phyloP scores from a whole-genome alignment of 2,888 invertebrate genomes.

The Andrena flavipes region DNA sequence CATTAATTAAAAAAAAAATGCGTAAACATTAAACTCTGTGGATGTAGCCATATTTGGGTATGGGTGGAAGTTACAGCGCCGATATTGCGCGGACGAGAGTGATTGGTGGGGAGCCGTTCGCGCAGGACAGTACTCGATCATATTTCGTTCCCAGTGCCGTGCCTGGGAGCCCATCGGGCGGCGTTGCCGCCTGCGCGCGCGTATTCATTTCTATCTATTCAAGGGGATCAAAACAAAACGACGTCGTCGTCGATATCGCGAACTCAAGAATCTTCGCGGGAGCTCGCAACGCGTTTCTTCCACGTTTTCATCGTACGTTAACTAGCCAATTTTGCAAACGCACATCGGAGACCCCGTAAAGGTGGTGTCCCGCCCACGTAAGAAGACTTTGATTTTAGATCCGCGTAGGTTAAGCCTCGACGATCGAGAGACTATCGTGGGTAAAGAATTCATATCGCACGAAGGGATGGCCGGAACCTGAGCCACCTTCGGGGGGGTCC shows the following conservation, averaged over 20 bases:
- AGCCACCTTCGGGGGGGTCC: conserved; percentile 50
- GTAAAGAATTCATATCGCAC: conserved; percentile 54
- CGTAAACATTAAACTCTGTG: conserved; percentile 74
- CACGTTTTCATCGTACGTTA: conserved; percentile 32
- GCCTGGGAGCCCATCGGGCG: background rate
- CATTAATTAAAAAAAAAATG: conserved; percentile 80
- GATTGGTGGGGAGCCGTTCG: conserved; percentile 58
- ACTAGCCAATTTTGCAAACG: conserved; percentile 38
- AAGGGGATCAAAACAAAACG: conserved; percentile 38
- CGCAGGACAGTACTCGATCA: conserved; percentile 48
- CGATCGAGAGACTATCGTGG: conserved; percentile 10
- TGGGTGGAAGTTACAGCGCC: conserved; percentile 54
- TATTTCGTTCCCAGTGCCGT: conserved; percentile 6
- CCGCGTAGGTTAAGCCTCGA: conserved; percentile 34
- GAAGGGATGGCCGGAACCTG: conserved; percentile 14
- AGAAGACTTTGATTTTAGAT: conserved; percentile 5
- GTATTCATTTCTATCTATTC: conserved; percentile 31
- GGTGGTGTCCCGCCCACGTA: background rate
- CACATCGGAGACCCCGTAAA: conserved; percentile 31
- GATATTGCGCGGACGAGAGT: conserved; percentile 57
- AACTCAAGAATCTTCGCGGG: background rate
- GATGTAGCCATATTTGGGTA: conserved; percentile 72
- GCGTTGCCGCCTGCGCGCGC: conserved; percentile 1
- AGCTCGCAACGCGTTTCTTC: conserved; percentile 34
- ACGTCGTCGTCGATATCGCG: conserved; percentile 9